Evolutionary conservation across 1,140 invertebrate genomes (phyloP), one percentile per base, ranked within the genome.

Genomic region (Archivesica marissinica): DNA sequence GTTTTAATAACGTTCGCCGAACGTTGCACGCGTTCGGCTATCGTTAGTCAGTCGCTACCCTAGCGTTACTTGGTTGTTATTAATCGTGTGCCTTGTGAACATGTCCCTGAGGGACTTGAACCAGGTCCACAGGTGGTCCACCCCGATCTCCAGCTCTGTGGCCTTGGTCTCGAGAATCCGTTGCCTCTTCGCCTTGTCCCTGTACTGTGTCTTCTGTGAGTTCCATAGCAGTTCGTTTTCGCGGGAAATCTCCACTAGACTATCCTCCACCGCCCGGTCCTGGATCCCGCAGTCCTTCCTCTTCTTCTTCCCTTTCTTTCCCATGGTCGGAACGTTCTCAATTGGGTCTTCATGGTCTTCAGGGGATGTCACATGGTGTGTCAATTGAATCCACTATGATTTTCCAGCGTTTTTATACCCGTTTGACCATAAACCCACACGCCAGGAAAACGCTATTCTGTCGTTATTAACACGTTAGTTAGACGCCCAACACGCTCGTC

Each of bases 281-380:
- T 44, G 59, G 77, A 79, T 79, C 77, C 61, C 66, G 77, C 77
- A 79, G 47, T 79, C 77, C 61, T 66, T 79, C 47, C 77, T 79
- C 77, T 79, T 56, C 77, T 79, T 79, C 77, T 79, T 79, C 77
- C 77, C 77, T 64, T 59, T 79, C 77, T 79, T 79, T 66, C 35
- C 61, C 47, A 79, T 79, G 77, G 77, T 79, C 77, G 54, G 56
- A 79, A 3, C 56, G 77, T 64, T 38, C 77, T 79, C 77, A 61
- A 44, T 79, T 33, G 77, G 77, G 70, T 52, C 50, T 74, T 74
- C 70, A n/a, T n/a, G 75, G 77, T 79, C 77, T 79, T 79, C 77
- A 66, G 77, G 77, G 52, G 33, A 39, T 79, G 77, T 79, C 77
- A 79, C 77, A 66, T 79, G 56, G 77, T 79, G 77, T 41, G 77